Percentiles rank a stretch among this genome's conserved stretches.
Conservation (phyloP, 2,888 invertebrate species). For the Fabriciana adippe region DNA sequence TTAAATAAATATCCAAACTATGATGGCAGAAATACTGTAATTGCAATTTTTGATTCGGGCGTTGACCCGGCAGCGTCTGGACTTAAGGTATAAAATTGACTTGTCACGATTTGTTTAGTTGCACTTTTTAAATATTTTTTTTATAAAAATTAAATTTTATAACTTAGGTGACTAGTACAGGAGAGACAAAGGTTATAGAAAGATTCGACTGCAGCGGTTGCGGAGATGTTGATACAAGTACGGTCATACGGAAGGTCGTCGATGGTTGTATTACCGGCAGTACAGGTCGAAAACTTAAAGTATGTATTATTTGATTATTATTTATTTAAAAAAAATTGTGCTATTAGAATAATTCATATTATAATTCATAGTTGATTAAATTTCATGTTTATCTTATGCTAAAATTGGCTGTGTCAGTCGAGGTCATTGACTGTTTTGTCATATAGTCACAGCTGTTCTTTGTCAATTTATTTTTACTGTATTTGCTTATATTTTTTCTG, state of each 20-base stretch:
- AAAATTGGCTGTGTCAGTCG: slow-evolving; percentile 33
- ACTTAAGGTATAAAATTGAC: slow-evolving; percentile 88
- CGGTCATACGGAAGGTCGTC: slow-evolving; percentile 68
- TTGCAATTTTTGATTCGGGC: slow-evolving; percentile 98
- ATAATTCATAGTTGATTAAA: neutral
- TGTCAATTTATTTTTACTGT: slow-evolving; percentile 38
- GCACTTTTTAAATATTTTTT: slow-evolving; percentile 47
- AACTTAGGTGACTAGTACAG: slow-evolving; percentile 91
- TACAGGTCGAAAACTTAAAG: slow-evolving; percentile 94
- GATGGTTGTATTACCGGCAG: slow-evolving; percentile 92
- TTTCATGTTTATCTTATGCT: slow-evolving; percentile 11
- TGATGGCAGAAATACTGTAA: slow-evolving; percentile 95
- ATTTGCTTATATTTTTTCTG: neutral
- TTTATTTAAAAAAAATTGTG: neutral
- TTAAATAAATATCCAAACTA: slow-evolving; percentile 93
- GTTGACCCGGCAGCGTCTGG: slow-evolving; percentile 98
- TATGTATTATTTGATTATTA: slow-evolving; percentile 57
- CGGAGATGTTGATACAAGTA: slow-evolving; percentile 96
- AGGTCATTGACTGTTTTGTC: slow-evolving; percentile 46
- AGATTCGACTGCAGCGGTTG: slow-evolving; percentile 97
- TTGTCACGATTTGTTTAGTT: slow-evolving; percentile 73
- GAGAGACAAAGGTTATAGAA: slow-evolving; percentile 95
- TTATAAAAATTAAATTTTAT: slow-evolving; percentile 40
- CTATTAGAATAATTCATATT: neutral
- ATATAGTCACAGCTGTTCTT: slow-evolving; percentile 45